A percentile compares a stretch with the other conserved stretches of the same genome.
phyloP scores from a whole-genome alignment of 2,888 invertebrate genomes.

The Strigamia transsilvanica region DNA sequence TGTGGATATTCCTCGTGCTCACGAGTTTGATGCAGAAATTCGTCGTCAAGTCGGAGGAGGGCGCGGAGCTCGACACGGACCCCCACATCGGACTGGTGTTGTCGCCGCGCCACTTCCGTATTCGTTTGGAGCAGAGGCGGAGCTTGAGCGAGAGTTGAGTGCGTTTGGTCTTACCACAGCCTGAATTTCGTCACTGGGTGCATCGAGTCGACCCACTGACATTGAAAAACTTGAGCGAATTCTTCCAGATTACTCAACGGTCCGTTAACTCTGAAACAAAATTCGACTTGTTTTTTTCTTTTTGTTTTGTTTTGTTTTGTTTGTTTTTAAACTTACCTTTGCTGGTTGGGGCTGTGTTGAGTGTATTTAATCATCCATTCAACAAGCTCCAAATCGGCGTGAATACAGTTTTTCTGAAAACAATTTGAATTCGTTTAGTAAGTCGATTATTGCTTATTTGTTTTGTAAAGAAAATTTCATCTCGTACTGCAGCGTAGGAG shows the following conservation, averaged over 20 bases:
- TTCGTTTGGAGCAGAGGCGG: not conserved
- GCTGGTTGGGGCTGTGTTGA: not conserved
- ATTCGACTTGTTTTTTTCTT: no score
- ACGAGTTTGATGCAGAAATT: slow-evolving; percentile 52
- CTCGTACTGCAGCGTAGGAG: not conserved
- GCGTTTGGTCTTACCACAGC: not conserved
- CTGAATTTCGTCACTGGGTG: not conserved
- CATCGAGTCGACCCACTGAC: slow-evolving; percentile 7
- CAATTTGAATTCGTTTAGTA: not conserved
- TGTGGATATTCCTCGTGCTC: slow-evolving; percentile 42
- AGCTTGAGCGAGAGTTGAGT: slow-evolving; percentile 5
- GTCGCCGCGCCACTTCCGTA: not conserved
- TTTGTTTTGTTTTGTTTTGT: no score
- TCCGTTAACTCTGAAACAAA: no score
- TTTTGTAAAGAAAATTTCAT: no score
- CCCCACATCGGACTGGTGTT: slow-evolving; percentile 12
- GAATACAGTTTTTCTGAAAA: not conserved
- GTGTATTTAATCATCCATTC: not conserved
- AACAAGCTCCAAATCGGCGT: not conserved
- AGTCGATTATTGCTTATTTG: no score
- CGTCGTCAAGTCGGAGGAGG: slow-evolving; percentile 45
- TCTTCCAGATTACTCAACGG: no score
- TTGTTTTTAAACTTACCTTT: no score
- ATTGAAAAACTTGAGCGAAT: no score
- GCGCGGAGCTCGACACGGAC: slow-evolving; percentile 60